Evolutionary conservation across 1,140 invertebrate genomes (phyloP).

Genomic region (Potamilus streckersoni): DNA sequence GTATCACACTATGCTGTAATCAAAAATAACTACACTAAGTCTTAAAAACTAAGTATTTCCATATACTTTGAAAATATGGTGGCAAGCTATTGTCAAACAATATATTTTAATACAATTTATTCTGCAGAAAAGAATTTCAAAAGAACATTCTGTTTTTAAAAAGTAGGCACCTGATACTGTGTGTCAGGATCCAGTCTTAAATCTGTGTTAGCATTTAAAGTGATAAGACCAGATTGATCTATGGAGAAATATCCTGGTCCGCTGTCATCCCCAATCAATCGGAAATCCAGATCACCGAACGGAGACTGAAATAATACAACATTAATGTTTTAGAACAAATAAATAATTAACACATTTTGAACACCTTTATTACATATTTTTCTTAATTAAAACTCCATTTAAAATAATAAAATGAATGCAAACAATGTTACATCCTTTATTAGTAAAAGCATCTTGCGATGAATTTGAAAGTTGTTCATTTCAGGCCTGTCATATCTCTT

Average conservation of each 20-base stretch:
- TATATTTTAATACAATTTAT: too few species aligned
- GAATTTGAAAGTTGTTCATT: too few species aligned
- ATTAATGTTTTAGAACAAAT: not conserved
- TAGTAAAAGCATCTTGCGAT: too few species aligned
- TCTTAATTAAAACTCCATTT: not conserved
- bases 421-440: not conserved
- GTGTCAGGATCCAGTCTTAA: constrained; percentile 23
- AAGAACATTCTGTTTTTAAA: too few species aligned
- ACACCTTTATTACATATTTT: not conserved
- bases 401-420: not conserved
- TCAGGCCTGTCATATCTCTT: too few species aligned
- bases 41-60: too few species aligned
- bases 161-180: constrained; percentile 25
- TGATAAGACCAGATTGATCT: constrained; percentile 35
- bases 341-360: not conserved
- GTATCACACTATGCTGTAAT: too few species aligned
- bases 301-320: constrained; percentile 35
- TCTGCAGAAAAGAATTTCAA: too few species aligned
- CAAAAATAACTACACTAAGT: too few species aligned
- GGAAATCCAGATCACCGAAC: constrained; percentile 45
- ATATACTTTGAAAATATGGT: too few species aligned
- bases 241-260: constrained; percentile 46
- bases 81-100: too few species aligned
- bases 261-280: constrained; percentile 55
- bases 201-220: constrained; percentile 19